Conservation (phyloP, 2,113 vertebrate species). For the Phoenicopterus ruber region DNA sequence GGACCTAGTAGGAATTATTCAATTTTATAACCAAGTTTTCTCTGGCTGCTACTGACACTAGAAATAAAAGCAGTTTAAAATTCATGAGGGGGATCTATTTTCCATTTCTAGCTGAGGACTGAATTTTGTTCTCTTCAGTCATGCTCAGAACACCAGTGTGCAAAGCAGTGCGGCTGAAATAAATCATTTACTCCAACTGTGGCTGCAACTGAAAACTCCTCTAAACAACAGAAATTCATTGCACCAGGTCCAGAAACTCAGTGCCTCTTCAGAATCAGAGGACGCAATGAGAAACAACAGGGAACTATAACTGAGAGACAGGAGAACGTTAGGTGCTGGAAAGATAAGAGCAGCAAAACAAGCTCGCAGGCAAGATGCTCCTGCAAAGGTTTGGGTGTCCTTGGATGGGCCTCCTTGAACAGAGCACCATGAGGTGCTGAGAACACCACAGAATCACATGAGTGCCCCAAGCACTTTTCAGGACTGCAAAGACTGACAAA, state of each 20-base stretch:
- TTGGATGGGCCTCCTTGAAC: not conserved
- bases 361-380: not conserved
- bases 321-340: not conserved
- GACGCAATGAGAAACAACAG: not conserved
- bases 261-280: not conserved
- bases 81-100: constrained; percentile 9
- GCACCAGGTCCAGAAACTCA: not conserved
- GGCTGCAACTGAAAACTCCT: not conserved
- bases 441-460: too few species aligned
- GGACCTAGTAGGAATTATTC: not conserved
- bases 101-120: not conserved
- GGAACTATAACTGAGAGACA: not conserved
- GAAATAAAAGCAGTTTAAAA: constrained; percentile 46
- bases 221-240: not conserved
- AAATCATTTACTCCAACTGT: not conserved
- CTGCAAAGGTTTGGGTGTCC: not conserved
- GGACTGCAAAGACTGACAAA: not conserved
- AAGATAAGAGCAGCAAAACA: not conserved
- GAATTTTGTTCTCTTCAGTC: not conserved
- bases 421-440: rapidly evolving
- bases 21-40: not conserved
- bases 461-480: not conserved
- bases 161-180: not conserved
- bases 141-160: not conserved
- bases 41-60: not conserved